A percentile compares a stretch with the other conserved stretches of the same genome.
Evolutionary conservation across 2,888 invertebrate genomes (phyloP).

Genomic region (Epinotia ramella): DNA sequence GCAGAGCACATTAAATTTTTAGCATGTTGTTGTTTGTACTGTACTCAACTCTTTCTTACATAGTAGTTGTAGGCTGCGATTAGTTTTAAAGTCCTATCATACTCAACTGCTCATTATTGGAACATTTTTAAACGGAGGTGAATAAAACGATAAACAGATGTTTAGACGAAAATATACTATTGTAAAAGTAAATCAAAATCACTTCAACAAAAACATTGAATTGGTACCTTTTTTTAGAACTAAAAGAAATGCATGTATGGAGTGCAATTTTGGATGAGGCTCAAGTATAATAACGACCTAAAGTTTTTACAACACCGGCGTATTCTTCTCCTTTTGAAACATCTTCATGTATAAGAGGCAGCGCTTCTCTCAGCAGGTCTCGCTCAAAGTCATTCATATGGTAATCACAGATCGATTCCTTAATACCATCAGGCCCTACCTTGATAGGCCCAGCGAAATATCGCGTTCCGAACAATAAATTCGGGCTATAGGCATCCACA

Average conservation of each 20-base stretch:
- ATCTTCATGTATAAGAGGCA: conserved; percentile 62
- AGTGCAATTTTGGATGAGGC: background rate
- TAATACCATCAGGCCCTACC: conserved; percentile 63
- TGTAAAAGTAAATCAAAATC: too few species aligned
- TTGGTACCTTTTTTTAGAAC: too few species aligned
- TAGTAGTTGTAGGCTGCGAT: too few species aligned
- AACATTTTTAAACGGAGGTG: too few species aligned
- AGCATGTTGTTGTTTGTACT: too few species aligned
- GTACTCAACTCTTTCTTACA: too few species aligned
- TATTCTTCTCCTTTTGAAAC: conserved; percentile 65
- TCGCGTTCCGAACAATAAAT: conserved; percentile 68
- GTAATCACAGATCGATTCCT: conserved; percentile 57
- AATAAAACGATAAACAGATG: too few species aligned
- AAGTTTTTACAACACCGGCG: conserved; percentile 55
- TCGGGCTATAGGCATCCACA: conserved; percentile 64
- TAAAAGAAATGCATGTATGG: too few species aligned
- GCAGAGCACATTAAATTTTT: too few species aligned
- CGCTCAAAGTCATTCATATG: conserved; percentile 63
- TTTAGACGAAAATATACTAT: background rate
- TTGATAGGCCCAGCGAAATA: conserved; percentile 68
- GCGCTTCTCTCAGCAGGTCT: conserved; percentile 55
- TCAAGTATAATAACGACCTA: conserved; percentile 38
- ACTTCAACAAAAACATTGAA: too few species aligned
- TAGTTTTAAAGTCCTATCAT: background rate
- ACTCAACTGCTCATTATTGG: background rate